phyloP scores from a whole-genome alignment of 2,888 invertebrate genomes.

The Acronicta psi region DNA sequence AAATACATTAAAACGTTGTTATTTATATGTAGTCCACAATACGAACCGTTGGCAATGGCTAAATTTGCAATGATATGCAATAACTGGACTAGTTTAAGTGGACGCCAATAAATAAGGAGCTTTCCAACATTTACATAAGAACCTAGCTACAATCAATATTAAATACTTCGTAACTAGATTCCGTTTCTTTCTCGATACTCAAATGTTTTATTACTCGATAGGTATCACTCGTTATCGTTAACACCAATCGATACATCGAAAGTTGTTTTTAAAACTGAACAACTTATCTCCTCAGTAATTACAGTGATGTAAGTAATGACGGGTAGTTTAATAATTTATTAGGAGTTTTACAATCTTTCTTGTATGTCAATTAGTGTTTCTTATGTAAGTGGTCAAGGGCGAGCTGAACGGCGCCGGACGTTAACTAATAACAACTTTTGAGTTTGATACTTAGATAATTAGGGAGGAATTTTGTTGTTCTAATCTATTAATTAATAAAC shows the following conservation, averaged over 20 bases:
- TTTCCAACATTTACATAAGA: constrained; percentile 62
- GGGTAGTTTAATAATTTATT: constrained; percentile 42
- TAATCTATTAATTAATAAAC: not conserved
- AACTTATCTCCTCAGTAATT: constrained; percentile 29
- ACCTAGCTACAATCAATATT: constrained; percentile 39
- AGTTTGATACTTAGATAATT: constrained; percentile 26
- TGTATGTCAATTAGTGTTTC: constrained; percentile 36
- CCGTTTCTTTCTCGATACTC: constrained; percentile 32
- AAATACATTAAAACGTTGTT: constrained; percentile 22
- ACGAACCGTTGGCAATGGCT: constrained; percentile 39
- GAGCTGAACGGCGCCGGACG: constrained; percentile 25
- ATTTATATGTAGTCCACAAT: constrained; percentile 37
- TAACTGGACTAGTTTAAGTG: constrained; percentile 57
- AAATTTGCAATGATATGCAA: constrained; percentile 54
- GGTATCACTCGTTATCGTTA: constrained; percentile 25
- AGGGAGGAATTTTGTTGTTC: constrained; percentile 1
- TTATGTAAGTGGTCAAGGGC: constrained; percentile 49
- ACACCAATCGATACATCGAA: constrained; percentile 39
- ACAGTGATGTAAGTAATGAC: constrained; percentile 38
- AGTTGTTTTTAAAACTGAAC: constrained; percentile 44
- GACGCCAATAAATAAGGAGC: constrained; percentile 54
- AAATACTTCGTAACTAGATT: constrained; percentile 38
- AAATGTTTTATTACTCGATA: constrained; percentile 36
- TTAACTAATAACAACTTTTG: constrained; percentile 34
- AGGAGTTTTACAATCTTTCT: constrained; percentile 39